Conservation (phyloP, 2,797 vertebrate species). For the Anguilla anguilla region DNA sequence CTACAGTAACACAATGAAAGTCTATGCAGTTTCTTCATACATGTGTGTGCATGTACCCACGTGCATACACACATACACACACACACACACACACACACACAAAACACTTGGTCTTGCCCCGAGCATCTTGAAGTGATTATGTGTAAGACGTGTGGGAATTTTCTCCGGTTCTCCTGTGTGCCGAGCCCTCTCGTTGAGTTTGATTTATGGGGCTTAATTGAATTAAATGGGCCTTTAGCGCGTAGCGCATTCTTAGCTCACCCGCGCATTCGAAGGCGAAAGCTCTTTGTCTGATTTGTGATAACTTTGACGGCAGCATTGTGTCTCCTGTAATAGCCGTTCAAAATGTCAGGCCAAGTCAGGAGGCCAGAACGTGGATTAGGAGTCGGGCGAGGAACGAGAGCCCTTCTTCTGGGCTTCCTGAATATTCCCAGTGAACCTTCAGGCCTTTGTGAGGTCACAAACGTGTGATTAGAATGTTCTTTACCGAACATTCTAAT, state of each 20-base stretch:
- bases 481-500: background rate
- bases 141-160: background rate
- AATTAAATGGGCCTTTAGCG: conserved; percentile 1
- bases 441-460: too few relatives aligned
- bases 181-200: background rate
- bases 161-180: background rate
- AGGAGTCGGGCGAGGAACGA: background rate
- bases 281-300: background rate
- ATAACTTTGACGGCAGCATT: conserved; percentile 23
- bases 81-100: background rate
- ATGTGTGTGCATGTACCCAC: background rate
- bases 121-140: conserved; percentile 20
- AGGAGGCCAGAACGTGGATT: background rate
- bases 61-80: background rate
- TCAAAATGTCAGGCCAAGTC: conserved; percentile 48
- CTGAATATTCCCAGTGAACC: background rate
- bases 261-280: conserved; percentile 2
- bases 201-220: conserved; percentile 26
- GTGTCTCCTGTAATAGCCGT: conserved; percentile 43
- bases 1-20: background rate
- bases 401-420: background rate
- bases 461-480: too few relatives aligned
- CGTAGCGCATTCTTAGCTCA: conserved; percentile 8
- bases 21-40: too few relatives aligned
- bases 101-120: background rate